Conservation (phyloP, 2,888 invertebrate species). For the Rotaria macrura region DNA sequence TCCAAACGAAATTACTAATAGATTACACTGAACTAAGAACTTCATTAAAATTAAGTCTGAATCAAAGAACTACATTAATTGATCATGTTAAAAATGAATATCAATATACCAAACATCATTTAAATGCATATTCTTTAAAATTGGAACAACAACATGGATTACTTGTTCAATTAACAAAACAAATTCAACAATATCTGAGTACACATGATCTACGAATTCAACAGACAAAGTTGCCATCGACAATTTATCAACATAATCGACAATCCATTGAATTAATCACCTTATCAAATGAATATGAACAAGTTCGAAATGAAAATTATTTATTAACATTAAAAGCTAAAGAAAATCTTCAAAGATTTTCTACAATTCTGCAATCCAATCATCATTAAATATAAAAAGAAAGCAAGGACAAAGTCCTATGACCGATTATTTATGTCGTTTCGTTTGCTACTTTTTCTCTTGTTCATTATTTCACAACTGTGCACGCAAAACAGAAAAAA, state of each 20-base stretch:
- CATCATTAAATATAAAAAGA: neutral
- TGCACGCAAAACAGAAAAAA: neutral
- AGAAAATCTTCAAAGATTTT: neutral
- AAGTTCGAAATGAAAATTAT: neutral
- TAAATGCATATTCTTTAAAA: neutral
- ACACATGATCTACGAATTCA: neutral
- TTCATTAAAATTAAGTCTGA: neutral
- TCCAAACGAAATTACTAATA: neutral
- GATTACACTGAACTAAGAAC: neutral
- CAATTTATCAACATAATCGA: neutral
- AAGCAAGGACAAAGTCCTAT: neutral
- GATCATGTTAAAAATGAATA: neutral
- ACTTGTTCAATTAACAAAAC: neutral
- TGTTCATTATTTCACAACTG: neutral
- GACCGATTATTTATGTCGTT: neutral
- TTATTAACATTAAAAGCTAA: neutral
- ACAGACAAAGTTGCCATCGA: neutral
- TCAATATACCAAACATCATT: neutral
- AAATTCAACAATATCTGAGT: neutral
- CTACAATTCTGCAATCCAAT: neutral
- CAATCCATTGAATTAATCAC: neutral
- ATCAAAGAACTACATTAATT: neutral
- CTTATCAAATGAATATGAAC: neutral
- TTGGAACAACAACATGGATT: neutral
- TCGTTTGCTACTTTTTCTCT: neutral